Base-by-base conservation (phyloP, 2,797 vertebrate genomes). In the Alexandromys oeconomus region DNA sequence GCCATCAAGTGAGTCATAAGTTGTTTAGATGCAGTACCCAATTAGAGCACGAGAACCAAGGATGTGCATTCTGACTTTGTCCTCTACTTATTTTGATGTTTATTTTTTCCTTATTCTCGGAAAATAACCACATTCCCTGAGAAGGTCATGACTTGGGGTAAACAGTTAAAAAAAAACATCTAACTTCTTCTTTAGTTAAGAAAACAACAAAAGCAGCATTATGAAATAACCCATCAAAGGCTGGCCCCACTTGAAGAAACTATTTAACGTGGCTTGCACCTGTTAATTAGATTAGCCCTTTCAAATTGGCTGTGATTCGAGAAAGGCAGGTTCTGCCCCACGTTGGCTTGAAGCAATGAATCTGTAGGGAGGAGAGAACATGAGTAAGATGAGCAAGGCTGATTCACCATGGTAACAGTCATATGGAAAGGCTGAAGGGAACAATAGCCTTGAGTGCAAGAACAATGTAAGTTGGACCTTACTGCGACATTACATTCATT, bases 111-210 rank as follows among this genome's bases (percentile, higher is more conserved):
- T 76, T 87, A 10, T 11, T 40, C 40, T 63, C 87, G 57, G 40
- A 93, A 90, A 82, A 95, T 51, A 57, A 82, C 54, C 27, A 73
- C 21, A 63, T 92, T 86, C 11, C 34, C 29, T 77, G 77, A 87
- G 23, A 67, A 57, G 57, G 34, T 88, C 14, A 31, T 61, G 34
- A 25, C 51, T 69, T 81, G 65, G 76, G 43, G 23, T 77, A 71
- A 91, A 46, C 12, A 46, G 46, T 46, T 59, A 21, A 59, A 59
- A 43, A 87, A 79, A 87, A 79, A 77, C 34, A 1, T 31, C 63
- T 15, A 92, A 71, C 19, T 54, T 43, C 51, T 86, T 63, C 23
- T 19, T 63, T 79, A 37, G 63, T 82, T 37, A 96, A 31, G 40
- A 37, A 59, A 81, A 82, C 2, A 37, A 69, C 2, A 17, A 27